Evolutionary conservation across 1,140 invertebrate genomes (phyloP).

Genomic region (Pachypsylla venusta): DNA sequence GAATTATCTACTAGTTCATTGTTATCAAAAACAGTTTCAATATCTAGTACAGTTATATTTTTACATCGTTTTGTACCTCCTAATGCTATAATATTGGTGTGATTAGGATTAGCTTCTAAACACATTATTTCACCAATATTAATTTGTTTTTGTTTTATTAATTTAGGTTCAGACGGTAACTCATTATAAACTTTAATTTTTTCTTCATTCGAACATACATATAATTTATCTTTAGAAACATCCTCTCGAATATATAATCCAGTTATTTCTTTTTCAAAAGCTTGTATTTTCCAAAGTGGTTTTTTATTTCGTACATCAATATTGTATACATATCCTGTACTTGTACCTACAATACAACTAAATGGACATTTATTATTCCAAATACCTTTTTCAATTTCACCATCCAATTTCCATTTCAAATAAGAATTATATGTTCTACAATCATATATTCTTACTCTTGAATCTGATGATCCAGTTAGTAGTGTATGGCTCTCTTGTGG

Average conservation of each 20-base stretch:
- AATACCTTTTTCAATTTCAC: constrained; percentile 73
- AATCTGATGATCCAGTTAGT: constrained; percentile 55
- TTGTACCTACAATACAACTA: constrained; percentile 59
- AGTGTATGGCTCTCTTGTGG: constrained; percentile 63
- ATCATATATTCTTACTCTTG: constrained; percentile 53
- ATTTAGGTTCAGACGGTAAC: constrained; percentile 26
- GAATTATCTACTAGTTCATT: background rate
- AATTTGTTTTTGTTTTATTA: constrained; percentile 41
- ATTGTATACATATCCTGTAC: constrained; percentile 59
- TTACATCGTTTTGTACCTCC: constrained; percentile 72
- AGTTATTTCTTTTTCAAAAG: constrained; percentile 67
- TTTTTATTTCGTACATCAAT: constrained; percentile 56
- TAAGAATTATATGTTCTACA: constrained; percentile 46
- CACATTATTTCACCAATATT: constrained; percentile 58
- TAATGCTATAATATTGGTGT: constrained; percentile 56
- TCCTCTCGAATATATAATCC: constrained; percentile 34
- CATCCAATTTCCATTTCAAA: constrained; percentile 52
- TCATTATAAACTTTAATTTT: constrained; percentile 66
- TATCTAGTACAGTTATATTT: constrained; percentile 58
- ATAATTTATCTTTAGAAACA: constrained; percentile 34
- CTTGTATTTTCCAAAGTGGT: constrained; percentile 58
- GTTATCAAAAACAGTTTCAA: constrained; percentile 6
- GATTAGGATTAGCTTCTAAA: constrained; percentile 58
- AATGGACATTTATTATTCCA: constrained; percentile 67
- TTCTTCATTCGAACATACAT: constrained; percentile 56